Percentiles rank a stretch among this genome's conserved stretches.
Conservation (phyloP, 1,140 invertebrate genomes). For the Zaprionus tsacasi region DNA sequence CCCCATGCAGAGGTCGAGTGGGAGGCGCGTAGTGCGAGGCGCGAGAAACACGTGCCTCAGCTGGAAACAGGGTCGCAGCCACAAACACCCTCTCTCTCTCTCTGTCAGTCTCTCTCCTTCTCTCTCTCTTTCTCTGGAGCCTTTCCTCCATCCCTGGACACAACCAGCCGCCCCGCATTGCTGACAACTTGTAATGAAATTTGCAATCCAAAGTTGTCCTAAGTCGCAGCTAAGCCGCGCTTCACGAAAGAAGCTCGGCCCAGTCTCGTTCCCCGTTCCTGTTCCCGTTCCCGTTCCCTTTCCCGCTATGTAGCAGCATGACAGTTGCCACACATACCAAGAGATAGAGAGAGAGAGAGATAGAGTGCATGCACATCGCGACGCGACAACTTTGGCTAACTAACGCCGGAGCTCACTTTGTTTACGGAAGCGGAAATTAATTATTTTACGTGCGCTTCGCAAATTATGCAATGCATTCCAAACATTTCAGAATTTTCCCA, state of each 20-base stretch:
- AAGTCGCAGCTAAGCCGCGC: constrained; percentile 47
- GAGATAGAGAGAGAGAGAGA: neutral
- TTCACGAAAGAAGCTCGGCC: constrained; percentile 25
- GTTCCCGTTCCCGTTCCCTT: neutral
- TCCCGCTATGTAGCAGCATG: neutral
- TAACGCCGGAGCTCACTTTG: constrained; percentile 55
- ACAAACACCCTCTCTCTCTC: neutral
- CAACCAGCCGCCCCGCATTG: neutral
- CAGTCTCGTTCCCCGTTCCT: neutral
- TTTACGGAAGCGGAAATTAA: constrained; percentile 74
- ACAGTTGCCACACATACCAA: constrained; percentile 12
- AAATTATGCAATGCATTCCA: constrained; percentile 66
- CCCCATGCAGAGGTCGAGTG: constrained; percentile 5
- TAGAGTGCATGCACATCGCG: no score
- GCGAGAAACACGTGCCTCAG: constrained; percentile 41
- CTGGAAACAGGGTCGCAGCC: constrained; percentile 3
- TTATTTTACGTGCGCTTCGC: constrained; percentile 70
- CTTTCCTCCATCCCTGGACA: neutral
- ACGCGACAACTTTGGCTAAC: constrained; percentile 27
- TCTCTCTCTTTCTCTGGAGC: neutral
- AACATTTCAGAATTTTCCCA: constrained; percentile 8
- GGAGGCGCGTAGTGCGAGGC: neutral
- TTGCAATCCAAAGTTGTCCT: constrained; percentile 53
- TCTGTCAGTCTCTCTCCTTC: neutral
- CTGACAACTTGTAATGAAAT: constrained; percentile 54